phyloP scores from a whole-genome alignment of 2,888 invertebrate species.

The Leptura quadrifasciata region DNA sequence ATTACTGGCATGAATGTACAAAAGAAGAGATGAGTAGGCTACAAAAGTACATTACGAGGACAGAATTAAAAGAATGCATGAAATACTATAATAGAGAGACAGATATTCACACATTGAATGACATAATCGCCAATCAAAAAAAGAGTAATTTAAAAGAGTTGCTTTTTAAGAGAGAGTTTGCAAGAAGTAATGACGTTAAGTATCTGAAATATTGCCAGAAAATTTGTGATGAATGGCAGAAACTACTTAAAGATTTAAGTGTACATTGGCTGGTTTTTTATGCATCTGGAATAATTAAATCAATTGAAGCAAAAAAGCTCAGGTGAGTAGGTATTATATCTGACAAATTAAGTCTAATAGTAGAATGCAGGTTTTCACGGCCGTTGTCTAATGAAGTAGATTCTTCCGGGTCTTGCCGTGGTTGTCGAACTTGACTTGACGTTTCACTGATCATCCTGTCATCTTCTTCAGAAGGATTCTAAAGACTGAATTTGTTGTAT shows the following conservation, averaged over 20 bases:
- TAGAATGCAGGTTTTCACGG: too few relatives aligned
- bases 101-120: neutral
- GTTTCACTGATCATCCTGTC: too few relatives aligned
- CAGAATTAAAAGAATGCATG: slow-evolving; percentile 37
- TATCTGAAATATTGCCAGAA: slow-evolving; percentile 26
- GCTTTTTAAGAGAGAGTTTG: slow-evolving; percentile 35
- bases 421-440: too few relatives aligned
- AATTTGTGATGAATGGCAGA: slow-evolving; percentile 39
- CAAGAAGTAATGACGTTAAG: slow-evolving; percentile 27
- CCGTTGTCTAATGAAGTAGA: too few relatives aligned
- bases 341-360: too few relatives aligned
- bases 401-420: too few relatives aligned
- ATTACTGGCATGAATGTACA: slow-evolving; percentile 39
- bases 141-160: slow-evolving; percentile 19
- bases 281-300: slow-evolving; percentile 13
- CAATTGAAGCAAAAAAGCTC: neutral
- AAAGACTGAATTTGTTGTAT: too few relatives aligned
- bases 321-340: neutral
- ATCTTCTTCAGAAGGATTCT: too few relatives aligned
- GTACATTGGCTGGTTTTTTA: slow-evolving; percentile 31
- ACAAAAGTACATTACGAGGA: slow-evolving; percentile 26
- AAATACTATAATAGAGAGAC: neutral
- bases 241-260: slow-evolving; percentile 18
- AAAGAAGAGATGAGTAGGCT: slow-evolving; percentile 40
- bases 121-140: slow-evolving; percentile 28